These are phyloP conservation scores for Oryzias curvinotus DNA, from an alignment of 2,113 vertebrate genomes.

Conservation along the genomic window DNA sequence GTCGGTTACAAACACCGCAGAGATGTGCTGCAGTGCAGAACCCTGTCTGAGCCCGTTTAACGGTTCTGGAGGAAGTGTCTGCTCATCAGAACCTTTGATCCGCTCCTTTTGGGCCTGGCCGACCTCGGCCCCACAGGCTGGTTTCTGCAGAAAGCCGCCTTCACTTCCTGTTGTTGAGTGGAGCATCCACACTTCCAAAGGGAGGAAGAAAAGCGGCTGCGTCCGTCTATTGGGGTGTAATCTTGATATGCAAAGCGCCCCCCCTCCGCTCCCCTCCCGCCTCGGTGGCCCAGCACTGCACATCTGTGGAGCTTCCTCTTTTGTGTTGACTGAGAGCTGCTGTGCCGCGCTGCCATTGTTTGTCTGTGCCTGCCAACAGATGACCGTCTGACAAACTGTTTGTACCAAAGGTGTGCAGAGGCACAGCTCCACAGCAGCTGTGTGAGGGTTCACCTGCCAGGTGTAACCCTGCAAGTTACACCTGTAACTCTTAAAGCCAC, in stretches of 20 bases:
- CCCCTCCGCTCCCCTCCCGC: background rate
- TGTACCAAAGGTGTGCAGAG: slow-evolving; percentile 8
- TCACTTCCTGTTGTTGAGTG: slow-evolving; percentile 6
- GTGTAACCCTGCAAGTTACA: too few relatives aligned
- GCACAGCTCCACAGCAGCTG: slow-evolving; percentile 7
- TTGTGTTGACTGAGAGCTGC: slow-evolving; percentile 36
- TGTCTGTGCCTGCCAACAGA: slow-evolving; percentile 19
- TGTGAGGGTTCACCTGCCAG: background rate
- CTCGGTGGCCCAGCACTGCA: too few relatives aligned
- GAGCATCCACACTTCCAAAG: slow-evolving; percentile 25
- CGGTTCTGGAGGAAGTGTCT: too few relatives aligned
- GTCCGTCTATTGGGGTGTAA: slow-evolving; percentile 45
- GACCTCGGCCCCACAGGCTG: too few relatives aligned
- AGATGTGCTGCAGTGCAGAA: too few relatives aligned
- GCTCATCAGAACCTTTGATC: too few relatives aligned
- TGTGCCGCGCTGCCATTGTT: slow-evolving; percentile 13
- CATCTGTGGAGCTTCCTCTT: slow-evolving; percentile 82
- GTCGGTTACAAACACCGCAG: too few relatives aligned
- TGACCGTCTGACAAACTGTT: background rate
- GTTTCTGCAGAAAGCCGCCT: too few relatives aligned
- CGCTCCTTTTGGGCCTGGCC: too few relatives aligned
- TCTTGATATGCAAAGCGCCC: slow-evolving; percentile 78
- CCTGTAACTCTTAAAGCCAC: too few relatives aligned
- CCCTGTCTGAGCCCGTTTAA: too few relatives aligned
- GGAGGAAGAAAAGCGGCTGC: slow-evolving; percentile 46